phyloP scores from a whole-genome alignment of 2,888 invertebrate species.

The Ganaspis brasiliensis region DNA sequence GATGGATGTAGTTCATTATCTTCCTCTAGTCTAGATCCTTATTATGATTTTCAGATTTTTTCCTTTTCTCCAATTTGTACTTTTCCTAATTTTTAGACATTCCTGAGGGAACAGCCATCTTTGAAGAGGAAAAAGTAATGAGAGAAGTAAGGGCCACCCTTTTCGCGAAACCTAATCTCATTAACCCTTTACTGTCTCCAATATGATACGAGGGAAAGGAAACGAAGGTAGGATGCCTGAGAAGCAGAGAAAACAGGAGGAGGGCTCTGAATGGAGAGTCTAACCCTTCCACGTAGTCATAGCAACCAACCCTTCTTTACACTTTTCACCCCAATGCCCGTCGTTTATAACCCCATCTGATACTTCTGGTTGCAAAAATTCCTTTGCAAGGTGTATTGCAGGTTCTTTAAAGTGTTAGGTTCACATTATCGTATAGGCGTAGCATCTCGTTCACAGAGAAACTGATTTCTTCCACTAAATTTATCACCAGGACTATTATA shows the following conservation, averaged over 20 bases:
- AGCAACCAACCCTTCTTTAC: constrained; percentile 61
- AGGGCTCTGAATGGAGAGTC: constrained; percentile 16
- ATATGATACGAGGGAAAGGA: constrained; percentile 59
- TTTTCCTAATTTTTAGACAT: constrained; percentile 32
- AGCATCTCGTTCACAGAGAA: too few relatives aligned
- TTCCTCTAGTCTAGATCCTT: too few relatives aligned
- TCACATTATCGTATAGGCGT: not conserved
- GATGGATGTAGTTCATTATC: too few relatives aligned
- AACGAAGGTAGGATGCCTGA: constrained; percentile 27
- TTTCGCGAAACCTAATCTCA: constrained; percentile 64
- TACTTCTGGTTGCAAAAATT: constrained; percentile 18
- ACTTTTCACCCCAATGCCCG: constrained; percentile 56
- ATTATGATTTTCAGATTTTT: too few relatives aligned
- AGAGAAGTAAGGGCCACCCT: constrained; percentile 58
- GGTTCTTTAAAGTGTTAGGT: not conserved
- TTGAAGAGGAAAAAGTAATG: constrained; percentile 57
- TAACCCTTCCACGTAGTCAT: constrained; percentile 63
- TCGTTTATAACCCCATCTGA: constrained; percentile 55
- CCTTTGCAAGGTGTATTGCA: constrained; percentile 20
- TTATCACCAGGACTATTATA: too few relatives aligned
- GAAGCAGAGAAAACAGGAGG: not conserved
- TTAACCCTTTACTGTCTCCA: constrained; percentile 60
- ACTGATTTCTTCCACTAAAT: too few relatives aligned
- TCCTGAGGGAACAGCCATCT: constrained; percentile 58
- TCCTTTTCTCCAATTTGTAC: constrained; percentile 11